A percentile compares a stretch with the other conserved stretches of the same genome.
phyloP scores from a whole-genome alignment of 2,888 invertebrate genomes.

The Digitonthophagus gazella region DNA sequence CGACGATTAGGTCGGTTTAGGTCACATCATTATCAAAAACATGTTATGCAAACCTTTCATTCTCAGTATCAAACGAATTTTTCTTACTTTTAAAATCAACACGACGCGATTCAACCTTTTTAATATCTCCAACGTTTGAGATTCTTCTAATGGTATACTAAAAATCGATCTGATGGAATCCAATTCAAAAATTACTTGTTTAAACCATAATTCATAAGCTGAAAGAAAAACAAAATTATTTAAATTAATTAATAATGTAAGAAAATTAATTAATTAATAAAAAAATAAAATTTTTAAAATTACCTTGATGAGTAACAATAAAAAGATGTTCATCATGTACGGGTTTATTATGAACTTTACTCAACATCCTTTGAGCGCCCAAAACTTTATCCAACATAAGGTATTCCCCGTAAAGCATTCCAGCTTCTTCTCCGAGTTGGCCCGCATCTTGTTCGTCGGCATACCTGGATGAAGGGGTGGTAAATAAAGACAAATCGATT shows the following conservation, averaged over 20 bases:
- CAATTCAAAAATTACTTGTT: conserved; percentile 95
- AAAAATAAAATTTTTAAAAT: background rate
- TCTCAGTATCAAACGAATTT: background rate
- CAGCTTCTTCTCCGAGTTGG: conserved; percentile 67
- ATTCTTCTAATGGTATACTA: conserved; percentile 77
- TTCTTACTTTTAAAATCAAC: conserved; percentile 80
- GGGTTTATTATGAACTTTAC: conserved; percentile 66
- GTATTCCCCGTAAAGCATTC: conserved; percentile 88
- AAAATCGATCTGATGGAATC: conserved; percentile 88
- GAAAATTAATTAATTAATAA: background rate
- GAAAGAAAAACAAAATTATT: conserved; percentile 41
- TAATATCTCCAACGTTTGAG: conserved; percentile 88
- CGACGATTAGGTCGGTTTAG: background rate
- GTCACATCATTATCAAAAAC: background rate
- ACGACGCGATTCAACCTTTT: conserved; percentile 89
- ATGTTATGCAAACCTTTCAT: background rate
- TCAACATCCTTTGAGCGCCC: conserved; percentile 77
- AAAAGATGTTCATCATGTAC: conserved; percentile 98
- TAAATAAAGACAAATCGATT: conserved; percentile 4
- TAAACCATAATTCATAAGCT: conserved; percentile 99
- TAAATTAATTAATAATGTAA: background rate
- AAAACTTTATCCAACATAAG: conserved; percentile 86
- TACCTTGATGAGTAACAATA: conserved; percentile 97
- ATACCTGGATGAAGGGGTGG: too few species aligned
- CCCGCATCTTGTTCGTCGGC: conserved; percentile 53